Evolutionary conservation across 1,140 invertebrate genomes (phyloP), one percentile per base, ranked within the genome.

Genomic region (Ectropis grisescens): DNA sequence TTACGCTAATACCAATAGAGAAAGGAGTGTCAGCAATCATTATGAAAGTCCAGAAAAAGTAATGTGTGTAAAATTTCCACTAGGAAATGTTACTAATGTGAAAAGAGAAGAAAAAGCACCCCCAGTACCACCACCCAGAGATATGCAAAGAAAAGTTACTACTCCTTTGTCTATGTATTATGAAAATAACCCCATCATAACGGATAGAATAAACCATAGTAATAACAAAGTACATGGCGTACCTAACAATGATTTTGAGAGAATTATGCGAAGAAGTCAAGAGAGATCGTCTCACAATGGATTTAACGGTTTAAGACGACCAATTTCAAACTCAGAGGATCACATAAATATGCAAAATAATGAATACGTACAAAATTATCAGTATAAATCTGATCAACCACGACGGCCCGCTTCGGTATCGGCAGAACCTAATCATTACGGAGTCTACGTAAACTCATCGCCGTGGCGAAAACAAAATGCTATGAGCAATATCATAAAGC

Each of bases 41-140:
- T 68, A 74, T 26, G 70, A 70, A 32, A 76, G 56, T 44, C 58
- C 62, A 19, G 76, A 82, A 25, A 74, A 61, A 41, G 60, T 83
- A 9, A 75, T 83, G 64, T 81, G 69, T 30, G 70, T 83, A 12
- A 83, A 83, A 48, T 82, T 83, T 66, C 82, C 78, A 13, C 51
- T 83, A 26, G 82, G 80, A 35, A 83, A 75, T 50, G 68, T 79
- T 9, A 62, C 65, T 7, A 71, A 70, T 44, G 65, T 67, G 33
- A 67, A 62, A 44, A 69, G 65, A 34, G 70, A 74, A 38, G 81
- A 82, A 42, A 66, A 61, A 36, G 52, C 83, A 19, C 87, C 88
- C 7, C 90, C 89, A 1, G 86, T 86, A n/a, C 89, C 89, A 23
- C 89, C 90, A 1, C 90, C 90, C 13, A 69, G 89, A 47, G 89